phyloP scores from a whole-genome alignment of 2,113 vertebrate genomes.

The Gasterosteus aculeatus region DNA sequence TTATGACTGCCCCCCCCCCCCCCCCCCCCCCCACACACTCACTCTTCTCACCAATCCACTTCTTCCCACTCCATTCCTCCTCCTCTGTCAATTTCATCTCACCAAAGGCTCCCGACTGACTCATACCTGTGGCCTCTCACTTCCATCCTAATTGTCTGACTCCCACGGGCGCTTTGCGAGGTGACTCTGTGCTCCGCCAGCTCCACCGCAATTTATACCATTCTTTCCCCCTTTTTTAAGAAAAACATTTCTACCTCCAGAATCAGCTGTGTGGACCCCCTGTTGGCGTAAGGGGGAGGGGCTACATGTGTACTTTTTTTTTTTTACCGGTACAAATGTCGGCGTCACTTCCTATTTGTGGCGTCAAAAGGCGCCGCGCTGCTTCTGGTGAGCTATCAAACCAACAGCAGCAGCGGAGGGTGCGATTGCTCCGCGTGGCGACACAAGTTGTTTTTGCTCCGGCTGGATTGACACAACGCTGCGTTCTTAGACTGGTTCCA shows the following conservation, averaged over 20 bases:
- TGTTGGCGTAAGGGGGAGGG: neutral
- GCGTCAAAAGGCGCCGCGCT: neutral
- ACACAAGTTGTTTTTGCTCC: conserved; percentile 1
- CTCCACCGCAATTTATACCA: conserved; percentile 34
- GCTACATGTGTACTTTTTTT: conserved; percentile 4
- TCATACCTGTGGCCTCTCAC: conserved; percentile 60
- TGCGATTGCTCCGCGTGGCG: conserved; percentile 20
- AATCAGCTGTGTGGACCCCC: conserved; percentile 4
- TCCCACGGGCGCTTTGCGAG: conserved; percentile 62
- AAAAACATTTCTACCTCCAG: neutral
- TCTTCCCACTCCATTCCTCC: conserved; percentile 45
- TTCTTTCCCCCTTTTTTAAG: neutral
- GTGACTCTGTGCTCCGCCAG: conserved; percentile 36
- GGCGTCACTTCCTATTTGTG: neutral
- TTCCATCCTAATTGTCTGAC: conserved; percentile 69
- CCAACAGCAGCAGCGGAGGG: neutral
- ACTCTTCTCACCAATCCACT: conserved; percentile 46
- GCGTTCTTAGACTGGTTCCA: conserved; percentile 46
- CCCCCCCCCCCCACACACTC: conserved; percentile 2
- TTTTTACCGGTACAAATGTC: neutral
- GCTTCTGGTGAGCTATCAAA: neutral
- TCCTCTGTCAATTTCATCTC: conserved; percentile 50
- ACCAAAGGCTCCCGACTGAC: conserved; percentile 51
- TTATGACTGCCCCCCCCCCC: conserved; percentile 23
- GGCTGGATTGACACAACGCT: conserved; percentile 24